A percentile compares a stretch with the other conserved stretches of the same genome.
These are phyloP conservation scores for Athalia rosae DNA, from an alignment of 2,888 invertebrate genomes.

Conservation along the genomic window DNA sequence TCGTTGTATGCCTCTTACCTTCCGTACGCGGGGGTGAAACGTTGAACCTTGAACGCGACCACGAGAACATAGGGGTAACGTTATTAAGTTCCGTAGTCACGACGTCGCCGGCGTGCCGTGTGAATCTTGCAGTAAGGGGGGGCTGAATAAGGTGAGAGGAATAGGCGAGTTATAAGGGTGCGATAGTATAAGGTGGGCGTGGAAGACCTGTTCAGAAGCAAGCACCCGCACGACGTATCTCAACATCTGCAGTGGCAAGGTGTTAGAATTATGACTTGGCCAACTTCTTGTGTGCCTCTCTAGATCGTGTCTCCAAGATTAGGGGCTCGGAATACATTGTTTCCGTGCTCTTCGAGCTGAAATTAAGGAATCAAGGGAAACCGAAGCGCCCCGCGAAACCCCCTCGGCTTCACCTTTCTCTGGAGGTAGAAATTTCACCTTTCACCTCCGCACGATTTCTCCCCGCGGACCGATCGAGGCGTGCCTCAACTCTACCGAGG, in stretches of 20 bases:
- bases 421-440: neutral
- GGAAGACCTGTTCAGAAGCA: neutral
- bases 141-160: constrained; percentile 17
- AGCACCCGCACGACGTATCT: constrained; percentile 56
- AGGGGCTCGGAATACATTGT: constrained; percentile 24
- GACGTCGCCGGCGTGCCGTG: constrained; percentile 12
- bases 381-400: too few species aligned
- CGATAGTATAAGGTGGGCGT: neutral
- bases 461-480: too few species aligned
- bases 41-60: constrained; percentile 3
- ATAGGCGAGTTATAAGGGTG: constrained; percentile 6
- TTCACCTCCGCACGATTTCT: neutral
- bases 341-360: neutral
- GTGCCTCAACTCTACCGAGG: too few species aligned
- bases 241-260: constrained; percentile 64
- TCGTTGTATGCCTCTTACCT: constrained; percentile 24
- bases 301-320: constrained; percentile 32
- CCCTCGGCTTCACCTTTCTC: neutral
- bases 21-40: neutral
- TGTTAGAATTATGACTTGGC: constrained; percentile 67
- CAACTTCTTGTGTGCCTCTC: constrained; percentile 54
- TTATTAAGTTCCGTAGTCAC: constrained; percentile 35
- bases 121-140: neutral
- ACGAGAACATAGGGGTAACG: constrained; percentile 23
- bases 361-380: too few species aligned